These are phyloP conservation scores for Charadrius vociferus DNA, from an alignment of 2,113 vertebrate species.

Conservation along the genomic window DNA sequence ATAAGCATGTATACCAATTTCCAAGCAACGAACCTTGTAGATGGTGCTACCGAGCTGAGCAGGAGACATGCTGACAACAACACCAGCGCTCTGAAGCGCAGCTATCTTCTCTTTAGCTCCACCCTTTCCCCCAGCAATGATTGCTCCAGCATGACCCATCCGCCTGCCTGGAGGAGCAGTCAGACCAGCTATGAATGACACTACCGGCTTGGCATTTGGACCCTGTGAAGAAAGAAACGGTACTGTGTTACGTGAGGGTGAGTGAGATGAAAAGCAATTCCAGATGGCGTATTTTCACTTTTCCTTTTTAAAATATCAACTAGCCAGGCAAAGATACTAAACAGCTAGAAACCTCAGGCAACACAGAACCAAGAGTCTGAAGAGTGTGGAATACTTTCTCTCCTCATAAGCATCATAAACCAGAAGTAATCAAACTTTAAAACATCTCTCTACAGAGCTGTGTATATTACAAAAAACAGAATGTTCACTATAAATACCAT, in stretches of 20 bases:
- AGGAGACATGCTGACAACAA: slow-evolving; percentile 96
- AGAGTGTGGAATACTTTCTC: background rate
- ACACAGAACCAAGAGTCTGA: background rate
- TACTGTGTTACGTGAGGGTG: accelerated
- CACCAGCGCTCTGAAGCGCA: slow-evolving; percentile 92
- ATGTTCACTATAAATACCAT: background rate
- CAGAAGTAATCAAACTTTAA: background rate
- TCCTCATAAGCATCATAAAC: background rate
- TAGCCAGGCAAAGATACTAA: background rate
- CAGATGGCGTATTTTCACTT: too few species aligned
- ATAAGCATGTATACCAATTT: accelerated
- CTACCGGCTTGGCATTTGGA: slow-evolving; percentile 90
- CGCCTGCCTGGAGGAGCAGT: slow-evolving; percentile 94
- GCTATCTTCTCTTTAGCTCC: slow-evolving; percentile 98
- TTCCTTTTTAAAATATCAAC: background rate
- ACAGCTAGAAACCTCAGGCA: background rate
- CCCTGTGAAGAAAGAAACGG: slow-evolving; percentile 76
- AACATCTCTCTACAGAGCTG: background rate
- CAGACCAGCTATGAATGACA: slow-evolving; percentile 97
- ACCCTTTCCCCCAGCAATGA: slow-evolving; percentile 97
- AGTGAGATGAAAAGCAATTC: background rate
- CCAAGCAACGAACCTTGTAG: slow-evolving; percentile 84
- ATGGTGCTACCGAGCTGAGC: slow-evolving; percentile 97
- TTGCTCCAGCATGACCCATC: slow-evolving; percentile 97
- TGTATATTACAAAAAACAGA: accelerated